Percentiles rank a stretch among this genome's conserved stretches.
Conservation (phyloP, 2,797 vertebrate species). For the Sebastes taczanowskii region DNA sequence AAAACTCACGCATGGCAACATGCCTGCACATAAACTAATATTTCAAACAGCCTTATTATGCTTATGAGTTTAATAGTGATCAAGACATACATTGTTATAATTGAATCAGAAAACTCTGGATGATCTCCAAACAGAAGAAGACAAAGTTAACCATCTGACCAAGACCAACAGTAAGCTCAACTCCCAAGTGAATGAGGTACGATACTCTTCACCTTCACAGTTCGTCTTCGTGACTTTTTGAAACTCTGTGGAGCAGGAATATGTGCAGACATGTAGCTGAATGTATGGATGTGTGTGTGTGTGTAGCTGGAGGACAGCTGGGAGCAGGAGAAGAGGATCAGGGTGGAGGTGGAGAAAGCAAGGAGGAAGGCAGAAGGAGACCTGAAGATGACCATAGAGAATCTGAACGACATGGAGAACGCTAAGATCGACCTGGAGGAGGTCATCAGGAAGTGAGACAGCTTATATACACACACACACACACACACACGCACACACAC, state of each 20-base stretch:
- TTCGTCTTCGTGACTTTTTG: not conserved
- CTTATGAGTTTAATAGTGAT: not conserved
- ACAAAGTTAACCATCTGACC: slow-evolving; percentile 80
- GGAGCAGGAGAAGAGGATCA: slow-evolving; percentile 84
- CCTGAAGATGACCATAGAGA: slow-evolving; percentile 79
- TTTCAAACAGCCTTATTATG: not conserved
- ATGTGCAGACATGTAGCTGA: no score
- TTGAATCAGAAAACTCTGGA: slow-evolving; percentile 81
- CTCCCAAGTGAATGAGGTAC: slow-evolving; percentile 68
- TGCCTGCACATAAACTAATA: not conserved
- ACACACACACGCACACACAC: not conserved
- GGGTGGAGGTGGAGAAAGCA: slow-evolving; percentile 79
- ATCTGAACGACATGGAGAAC: slow-evolving; percentile 79
- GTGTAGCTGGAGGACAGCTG: slow-evolving; percentile 76
- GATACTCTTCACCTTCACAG: not conserved
- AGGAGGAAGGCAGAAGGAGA: slow-evolving; percentile 78
- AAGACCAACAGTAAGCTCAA: slow-evolving; percentile 81
- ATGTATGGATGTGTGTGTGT: slow-evolving; percentile 1
- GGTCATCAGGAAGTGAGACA: slow-evolving; percentile 77
- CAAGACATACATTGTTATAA: not conserved
- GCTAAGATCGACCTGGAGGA: slow-evolving; percentile 79
- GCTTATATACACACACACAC: no score
- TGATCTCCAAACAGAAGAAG: slow-evolving; percentile 80
- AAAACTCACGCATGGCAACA: not conserved
- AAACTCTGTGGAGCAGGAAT: no score